A percentile compares a stretch with the other conserved stretches of the same genome.
These are phyloP conservation scores for Calliphora vomitoria DNA, from an alignment of 2,888 invertebrate species.

Conservation along the genomic window DNA sequence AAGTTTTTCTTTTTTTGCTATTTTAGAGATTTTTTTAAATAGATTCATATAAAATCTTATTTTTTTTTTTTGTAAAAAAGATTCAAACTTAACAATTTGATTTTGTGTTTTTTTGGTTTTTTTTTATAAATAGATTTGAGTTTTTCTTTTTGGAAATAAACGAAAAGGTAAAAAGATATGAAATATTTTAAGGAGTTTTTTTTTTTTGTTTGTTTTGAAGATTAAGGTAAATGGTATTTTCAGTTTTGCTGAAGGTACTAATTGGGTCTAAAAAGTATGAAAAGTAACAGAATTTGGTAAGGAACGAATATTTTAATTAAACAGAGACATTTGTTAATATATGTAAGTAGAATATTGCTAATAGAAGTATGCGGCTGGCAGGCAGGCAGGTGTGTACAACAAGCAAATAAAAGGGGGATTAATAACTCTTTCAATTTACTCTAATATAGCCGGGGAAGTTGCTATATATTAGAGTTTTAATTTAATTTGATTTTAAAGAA, in stretches of 20 bases:
- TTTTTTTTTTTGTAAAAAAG: constrained; percentile 76
- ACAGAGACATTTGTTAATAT: neutral
- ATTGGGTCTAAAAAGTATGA: constrained; percentile 21
- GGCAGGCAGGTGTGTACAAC: neutral
- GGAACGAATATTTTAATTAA: neutral
- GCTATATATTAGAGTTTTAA: constrained; percentile 82
- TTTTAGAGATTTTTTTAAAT: constrained; percentile 75
- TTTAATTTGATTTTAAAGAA: neutral
- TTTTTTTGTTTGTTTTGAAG: constrained; percentile 24
- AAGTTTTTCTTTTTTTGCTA: constrained; percentile 71
- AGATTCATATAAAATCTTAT: constrained; percentile 69
- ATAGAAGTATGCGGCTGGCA: constrained; percentile 75
- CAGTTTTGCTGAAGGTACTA: constrained; percentile 62
- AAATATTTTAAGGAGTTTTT: constrained; percentile 54
- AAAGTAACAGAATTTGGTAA: constrained; percentile 25
- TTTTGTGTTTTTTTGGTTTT: constrained; percentile 64
- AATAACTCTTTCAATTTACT: constrained; percentile 73
- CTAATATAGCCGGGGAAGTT: constrained; percentile 85
- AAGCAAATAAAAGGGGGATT: constrained; percentile 1
- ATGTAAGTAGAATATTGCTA: constrained; percentile 74
- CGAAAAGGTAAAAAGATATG: constrained; percentile 55
- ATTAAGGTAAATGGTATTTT: constrained; percentile 63
- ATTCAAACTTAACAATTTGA: constrained; percentile 78
- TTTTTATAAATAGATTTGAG: constrained; percentile 59
- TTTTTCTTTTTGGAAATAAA: constrained; percentile 61